Conservation (phyloP, 1,140 invertebrate species). For the Eurosta solidaginis region DNA sequence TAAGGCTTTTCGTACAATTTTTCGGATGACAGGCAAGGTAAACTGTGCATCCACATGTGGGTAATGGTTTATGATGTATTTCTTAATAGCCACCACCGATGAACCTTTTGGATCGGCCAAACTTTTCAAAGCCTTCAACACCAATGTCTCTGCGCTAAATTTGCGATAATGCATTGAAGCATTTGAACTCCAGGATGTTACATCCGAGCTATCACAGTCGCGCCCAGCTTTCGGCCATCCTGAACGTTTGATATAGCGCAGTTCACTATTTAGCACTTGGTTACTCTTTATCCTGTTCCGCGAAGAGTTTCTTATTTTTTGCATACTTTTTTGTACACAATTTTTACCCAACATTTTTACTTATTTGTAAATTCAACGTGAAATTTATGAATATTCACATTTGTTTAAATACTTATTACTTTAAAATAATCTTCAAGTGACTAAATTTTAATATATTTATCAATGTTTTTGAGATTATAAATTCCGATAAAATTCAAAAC, state of each 20-base stretch:
- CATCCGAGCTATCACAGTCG: conserved; percentile 2
- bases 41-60: conserved; percentile 28
- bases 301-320: conserved; percentile 4
- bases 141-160: background rate
- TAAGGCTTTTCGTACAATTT: background rate
- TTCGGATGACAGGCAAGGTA: background rate
- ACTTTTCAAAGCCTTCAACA: background rate
- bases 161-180: background rate
- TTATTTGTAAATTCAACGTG: background rate
- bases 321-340: background rate
- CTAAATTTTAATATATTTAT: no score
- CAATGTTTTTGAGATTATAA: no score
- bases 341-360: background rate
- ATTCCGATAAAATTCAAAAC: no score
- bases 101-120: conserved; percentile 17
- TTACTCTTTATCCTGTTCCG: background rate
- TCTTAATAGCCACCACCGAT: conserved; percentile 17
- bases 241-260: background rate
- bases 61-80: conserved; percentile 24
- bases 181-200: conserved; percentile 24
- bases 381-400: background rate
- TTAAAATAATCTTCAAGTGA: background rate
- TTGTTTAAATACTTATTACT: background rate
- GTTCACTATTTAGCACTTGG: background rate
- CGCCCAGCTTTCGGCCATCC: background rate